phyloP scores from a whole-genome alignment of 2,888 invertebrate genomes.

The Mellilla xanthometata region DNA sequence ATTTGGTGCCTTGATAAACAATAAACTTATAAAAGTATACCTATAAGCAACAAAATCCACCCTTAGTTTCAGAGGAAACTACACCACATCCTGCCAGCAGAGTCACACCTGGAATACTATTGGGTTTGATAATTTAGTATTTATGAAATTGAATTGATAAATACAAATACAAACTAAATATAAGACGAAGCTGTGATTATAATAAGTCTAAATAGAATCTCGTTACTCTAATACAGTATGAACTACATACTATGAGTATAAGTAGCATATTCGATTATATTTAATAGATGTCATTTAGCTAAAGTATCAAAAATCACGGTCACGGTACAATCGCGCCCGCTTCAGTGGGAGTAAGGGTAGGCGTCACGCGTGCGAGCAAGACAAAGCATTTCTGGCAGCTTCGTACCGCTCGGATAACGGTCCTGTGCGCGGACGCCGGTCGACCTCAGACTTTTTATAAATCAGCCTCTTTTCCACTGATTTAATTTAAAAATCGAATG shows the following conservation, averaged over 20 bases:
- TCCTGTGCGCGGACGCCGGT: conserved; percentile 54
- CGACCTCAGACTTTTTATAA: conserved; percentile 58
- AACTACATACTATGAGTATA: too few relatives aligned
- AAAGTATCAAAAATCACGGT: conserved; percentile 61
- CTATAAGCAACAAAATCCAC: too few relatives aligned
- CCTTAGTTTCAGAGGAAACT: not conserved
- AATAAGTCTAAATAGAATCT: too few relatives aligned
- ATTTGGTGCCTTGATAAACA: too few relatives aligned
- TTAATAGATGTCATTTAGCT: conserved; percentile 1
- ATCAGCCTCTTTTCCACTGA: conserved; percentile 51
- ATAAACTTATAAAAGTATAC: too few relatives aligned
- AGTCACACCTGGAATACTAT: too few relatives aligned
- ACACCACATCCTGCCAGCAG: conserved; percentile 2
- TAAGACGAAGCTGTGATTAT: too few relatives aligned
- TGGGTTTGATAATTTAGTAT: too few relatives aligned
- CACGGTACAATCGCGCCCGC: conserved; percentile 47
- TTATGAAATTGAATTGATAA: too few relatives aligned
- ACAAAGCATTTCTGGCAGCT: conserved; percentile 35
- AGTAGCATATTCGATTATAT: not conserved
- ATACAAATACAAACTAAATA: too few relatives aligned
- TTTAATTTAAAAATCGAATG: conserved; percentile 59
- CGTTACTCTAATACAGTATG: too few relatives aligned
- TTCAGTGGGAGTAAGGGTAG: conserved; percentile 62
- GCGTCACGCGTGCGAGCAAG: conserved; percentile 60
- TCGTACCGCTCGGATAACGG: conserved; percentile 54